Evolutionary conservation across 1,140 invertebrate genomes (phyloP), one percentile per base, ranked within the genome.

Genomic region (Manduca sexta): DNA sequence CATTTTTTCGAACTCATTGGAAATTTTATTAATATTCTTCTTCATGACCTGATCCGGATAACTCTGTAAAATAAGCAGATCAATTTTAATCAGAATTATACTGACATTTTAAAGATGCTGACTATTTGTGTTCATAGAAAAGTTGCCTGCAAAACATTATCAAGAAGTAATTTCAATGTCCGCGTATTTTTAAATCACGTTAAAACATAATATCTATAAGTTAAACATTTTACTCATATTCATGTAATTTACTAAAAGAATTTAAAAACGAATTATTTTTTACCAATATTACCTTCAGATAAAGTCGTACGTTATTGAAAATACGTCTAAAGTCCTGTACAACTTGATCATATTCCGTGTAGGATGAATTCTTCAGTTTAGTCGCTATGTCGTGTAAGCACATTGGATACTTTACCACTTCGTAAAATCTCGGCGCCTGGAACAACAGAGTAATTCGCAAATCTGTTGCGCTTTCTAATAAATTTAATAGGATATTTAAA

Each of bases 351-450:
- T 77, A 61, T 45, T 85, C 79, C 12, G 69, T 74, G 45, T 86
- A 86, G 5, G 75, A 69, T 3, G 72, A 75, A 60, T 79, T 84
- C 49, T 75, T 80, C 35, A 86, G 56, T 56, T 86, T 85, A 3
- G 83, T 80, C 14, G 69, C 70, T 47, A 86, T 84, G 52, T 86
- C 78, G 39, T 82, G 71, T 7, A 86, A 66, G 43, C 80, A 82
- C 74, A 86, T 84, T 12, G 84, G 84, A 59, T 85, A 76, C 53
- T 86, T 86, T n/a, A 86, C 74, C 13, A 86, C 74, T 62, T 85
- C 83, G 45, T 84, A 85, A 63, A 84, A 86, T 53, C 82, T 70
- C n/a, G 83, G 83, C 45, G 80, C 17, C 33, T 39, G 35, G 11
- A 54, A 18, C 8, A 6, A 14, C 12, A 53, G 39, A 47, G 0